Percentiles rank a stretch among this genome's conserved stretches.
Conservation (phyloP, 2,888 invertebrate species). For the Onchidella celtica region DNA sequence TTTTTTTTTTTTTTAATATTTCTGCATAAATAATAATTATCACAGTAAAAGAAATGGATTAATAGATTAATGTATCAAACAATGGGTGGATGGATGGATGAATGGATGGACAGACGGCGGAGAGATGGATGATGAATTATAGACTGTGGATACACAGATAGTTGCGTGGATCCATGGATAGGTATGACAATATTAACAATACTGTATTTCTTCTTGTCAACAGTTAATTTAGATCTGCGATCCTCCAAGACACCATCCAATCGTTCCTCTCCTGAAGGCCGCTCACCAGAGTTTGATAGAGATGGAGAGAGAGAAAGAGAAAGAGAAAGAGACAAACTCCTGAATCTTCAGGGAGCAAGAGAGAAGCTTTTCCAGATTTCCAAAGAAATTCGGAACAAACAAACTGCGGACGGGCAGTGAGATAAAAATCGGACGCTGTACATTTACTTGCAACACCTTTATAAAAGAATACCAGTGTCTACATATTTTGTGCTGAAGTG, state of each 20-base stretch:
- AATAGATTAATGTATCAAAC: background rate
- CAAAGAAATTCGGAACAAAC: slow-evolving; percentile 1
- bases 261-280: background rate
- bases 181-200: no score
- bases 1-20: no score
- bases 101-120: background rate
- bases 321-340: background rate
- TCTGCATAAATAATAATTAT: no score
- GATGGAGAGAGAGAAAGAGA: background rate
- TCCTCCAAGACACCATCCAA: background rate
- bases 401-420: background rate
- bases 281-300: background rate
- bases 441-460: no score
- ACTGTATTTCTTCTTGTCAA: background rate
- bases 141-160: no score
- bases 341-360: background rate
- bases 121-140: no score
- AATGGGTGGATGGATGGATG: background rate
- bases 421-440: background rate
- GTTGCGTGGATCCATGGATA: no score
- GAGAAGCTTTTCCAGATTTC: slow-evolving; percentile 16
- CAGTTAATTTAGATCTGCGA: background rate
- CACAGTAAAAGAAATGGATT: no score
- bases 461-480: no score
- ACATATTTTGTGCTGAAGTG: no score